Evolutionary conservation across 2,888 invertebrate genomes (phyloP), one percentile per base, ranked within the genome.

Genomic region (Nineta flava): DNA sequence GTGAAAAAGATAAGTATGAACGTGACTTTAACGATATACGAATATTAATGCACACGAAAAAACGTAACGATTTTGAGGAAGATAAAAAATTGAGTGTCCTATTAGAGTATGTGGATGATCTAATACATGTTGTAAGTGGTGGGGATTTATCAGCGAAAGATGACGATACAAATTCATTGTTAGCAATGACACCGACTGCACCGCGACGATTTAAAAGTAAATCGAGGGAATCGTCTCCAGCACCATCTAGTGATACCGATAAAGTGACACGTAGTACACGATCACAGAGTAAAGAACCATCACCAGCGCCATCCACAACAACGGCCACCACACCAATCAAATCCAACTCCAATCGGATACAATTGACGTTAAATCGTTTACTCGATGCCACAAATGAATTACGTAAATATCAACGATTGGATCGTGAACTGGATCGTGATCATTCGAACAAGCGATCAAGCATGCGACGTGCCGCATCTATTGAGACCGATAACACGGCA

Each of bases 1-100:
- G 90, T 35, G 93, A 93, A 65, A 85, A 88, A 53, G 91, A 92
- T 61, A 74, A 87, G 1, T 79, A 84, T 61, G 91, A 91, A 59
- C 78, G 81, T 56, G 91, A 90, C 60, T 74, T 87, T 50, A 85
- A 85, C 55, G 72, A 74, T 48, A 62, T 72, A 49, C 68, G 69
- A 51, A 65, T 67, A 48, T 59, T 69, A 43, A 68, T 73, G 47
- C 61, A 67, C 49, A 72, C 70, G 51, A 70, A 68, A 56, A 68
- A 69, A 54, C 65, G 69, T 54, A 57, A 66, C 19, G 74, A 73
- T 54, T 72, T 79, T 65, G 82, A 80, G 58, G 86, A 87, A 54
- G 81, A 86, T 53, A 73, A 79, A 52, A 83, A 81, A 59, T 76
- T 87, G 50, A 80, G 80, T 19, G 76, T 75, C 48, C 67, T 88